Base-by-base conservation (phyloP, 2,797 vertebrate species). In the Chaetodon trifasciatus region DNA sequence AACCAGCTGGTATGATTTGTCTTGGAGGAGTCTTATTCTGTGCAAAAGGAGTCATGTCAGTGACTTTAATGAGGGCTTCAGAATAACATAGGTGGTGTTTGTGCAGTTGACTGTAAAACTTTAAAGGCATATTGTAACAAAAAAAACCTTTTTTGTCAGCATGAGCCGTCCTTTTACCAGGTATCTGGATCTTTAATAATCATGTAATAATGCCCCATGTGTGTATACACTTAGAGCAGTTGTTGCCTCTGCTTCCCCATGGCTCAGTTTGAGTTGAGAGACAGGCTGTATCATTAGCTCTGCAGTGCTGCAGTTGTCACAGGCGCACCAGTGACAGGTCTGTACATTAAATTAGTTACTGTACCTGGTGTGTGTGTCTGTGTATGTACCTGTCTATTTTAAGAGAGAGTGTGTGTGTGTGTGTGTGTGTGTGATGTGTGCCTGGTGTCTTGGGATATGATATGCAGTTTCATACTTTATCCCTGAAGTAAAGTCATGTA, bases 341-440 rank as follows among this genome's bases (percentile, higher is more conserved):
- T 4, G 61, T n/a, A 71, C 46, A 57, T 67, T 39, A 82, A 85
- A 60, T 82, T 56, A 79, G 55, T 71, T 49, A 74, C 55, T 74
- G 70, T 57, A 53, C 47, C 28, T 28, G 28, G 15, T 57, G 74
- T 70, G 15, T 57, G 74, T 70, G 21, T 32, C 28, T 2, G 63
- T 60, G 60, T 79, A 70, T 70, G 55, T 52, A 4, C 2, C n/a
- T 56, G 65, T 39, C 19, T 55, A 66, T 75, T 44, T 49, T 47
- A 16, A 12, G 49, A 5, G 42, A n/a, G 61, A 32, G n/a, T 23
- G 35, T 50, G 58, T 32, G 46, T 13, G 52, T 70, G 28, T 35
- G 16, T 32, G 28, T 60, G 60, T 39, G 35, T 62, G 24, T 40
- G 47, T 32, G 9, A 7, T 71, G 17, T 15, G 37, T 19, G 16